phyloP scores from a whole-genome alignment of 2,888 invertebrate species.

The Lithophane socia region DNA sequence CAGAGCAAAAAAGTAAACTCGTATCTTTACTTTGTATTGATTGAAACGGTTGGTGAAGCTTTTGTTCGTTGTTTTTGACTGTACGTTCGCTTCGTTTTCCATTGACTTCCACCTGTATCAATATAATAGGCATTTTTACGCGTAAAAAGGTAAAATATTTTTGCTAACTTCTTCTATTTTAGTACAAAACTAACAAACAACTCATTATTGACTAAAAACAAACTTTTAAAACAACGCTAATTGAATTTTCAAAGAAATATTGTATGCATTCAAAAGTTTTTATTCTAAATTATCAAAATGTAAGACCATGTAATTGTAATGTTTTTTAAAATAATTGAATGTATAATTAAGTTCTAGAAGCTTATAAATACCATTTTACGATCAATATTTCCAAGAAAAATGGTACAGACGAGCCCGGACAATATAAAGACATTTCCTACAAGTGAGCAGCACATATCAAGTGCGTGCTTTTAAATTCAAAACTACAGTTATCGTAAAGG shows the following conservation, averaged over 20 bases:
- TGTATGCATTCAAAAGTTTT: constrained; percentile 62
- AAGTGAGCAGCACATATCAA: constrained; percentile 23
- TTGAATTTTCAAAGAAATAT: constrained; percentile 64
- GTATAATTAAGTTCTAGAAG: constrained; percentile 36
- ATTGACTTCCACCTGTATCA: constrained; percentile 21
- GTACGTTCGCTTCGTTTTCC: constrained; percentile 36
- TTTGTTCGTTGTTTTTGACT: constrained; percentile 30
- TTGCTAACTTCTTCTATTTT: constrained; percentile 26
- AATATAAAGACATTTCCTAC: constrained; percentile 49
- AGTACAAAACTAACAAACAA: constrained; percentile 45
- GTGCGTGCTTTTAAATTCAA: constrained; percentile 51
- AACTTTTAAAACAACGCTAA: constrained; percentile 41
- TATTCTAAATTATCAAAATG: constrained; percentile 63
- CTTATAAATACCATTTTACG: constrained; percentile 50
- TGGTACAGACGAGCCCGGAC: neutral
- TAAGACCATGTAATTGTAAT: constrained; percentile 62
- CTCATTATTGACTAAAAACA: constrained; percentile 31
- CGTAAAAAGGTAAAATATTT: constrained; percentile 49
- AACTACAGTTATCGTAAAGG: constrained; percentile 56
- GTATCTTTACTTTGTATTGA: neutral
- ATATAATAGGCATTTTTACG: constrained; percentile 32
- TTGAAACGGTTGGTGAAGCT: neutral
- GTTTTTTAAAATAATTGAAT: constrained; percentile 54
- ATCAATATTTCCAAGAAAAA: constrained; percentile 48
- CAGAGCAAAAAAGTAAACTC: too few species aligned